Conservation (phyloP, 2,888 invertebrate species). For the Lithophane ornitopus region DNA sequence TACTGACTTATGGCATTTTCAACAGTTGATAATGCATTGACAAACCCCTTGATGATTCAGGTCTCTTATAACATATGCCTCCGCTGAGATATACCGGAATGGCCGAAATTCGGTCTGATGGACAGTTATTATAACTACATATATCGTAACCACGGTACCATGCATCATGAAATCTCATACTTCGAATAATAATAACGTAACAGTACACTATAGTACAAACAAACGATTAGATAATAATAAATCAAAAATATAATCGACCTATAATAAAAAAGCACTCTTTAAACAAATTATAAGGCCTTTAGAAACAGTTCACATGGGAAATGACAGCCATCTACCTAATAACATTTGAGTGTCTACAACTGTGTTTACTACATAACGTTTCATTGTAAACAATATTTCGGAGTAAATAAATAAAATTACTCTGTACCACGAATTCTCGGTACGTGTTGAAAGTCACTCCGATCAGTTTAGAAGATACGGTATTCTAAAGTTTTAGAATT, state of each 20-base stretch:
- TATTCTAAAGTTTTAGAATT: not conserved
- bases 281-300: constrained; percentile 48
- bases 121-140: not conserved
- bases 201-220: not conserved
- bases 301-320: constrained; percentile 36
- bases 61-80: not conserved
- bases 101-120: not conserved
- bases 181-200: not conserved
- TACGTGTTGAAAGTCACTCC: constrained; percentile 11
- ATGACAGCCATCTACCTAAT: constrained; percentile 50
- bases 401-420: constrained; percentile 67
- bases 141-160: not conserved
- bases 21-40: not conserved
- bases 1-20: not conserved
- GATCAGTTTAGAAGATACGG: not conserved
- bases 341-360: constrained; percentile 36
- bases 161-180: not conserved
- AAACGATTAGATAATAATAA: constrained; percentile 23
- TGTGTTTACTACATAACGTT: constrained; percentile 31
- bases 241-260: not conserved
- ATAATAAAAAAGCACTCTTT: constrained; percentile 46
- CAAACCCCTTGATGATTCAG: not conserved
- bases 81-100: not conserved
- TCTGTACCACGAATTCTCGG: constrained; percentile 31
- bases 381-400: constrained; percentile 61